Conservation (phyloP, 1,140 invertebrate genomes). For the Lanistes nyassanus region DNA sequence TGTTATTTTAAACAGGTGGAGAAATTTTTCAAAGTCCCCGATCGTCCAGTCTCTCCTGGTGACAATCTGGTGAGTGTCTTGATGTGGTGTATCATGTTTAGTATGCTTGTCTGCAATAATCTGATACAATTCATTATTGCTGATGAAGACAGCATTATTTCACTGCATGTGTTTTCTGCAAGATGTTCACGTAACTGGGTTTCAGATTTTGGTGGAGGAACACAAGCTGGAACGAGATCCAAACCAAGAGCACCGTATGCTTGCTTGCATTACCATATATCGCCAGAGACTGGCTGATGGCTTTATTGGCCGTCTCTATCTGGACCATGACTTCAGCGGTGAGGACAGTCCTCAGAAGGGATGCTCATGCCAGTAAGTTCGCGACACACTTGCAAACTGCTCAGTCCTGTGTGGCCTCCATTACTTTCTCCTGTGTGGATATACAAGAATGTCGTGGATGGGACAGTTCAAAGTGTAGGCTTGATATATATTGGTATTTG, state of each 20-base stretch:
- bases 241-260: slow-evolving; percentile 76
- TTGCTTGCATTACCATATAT: slow-evolving; percentile 86
- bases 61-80: slow-evolving; percentile 17
- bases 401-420: no score
- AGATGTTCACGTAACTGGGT: not conserved
- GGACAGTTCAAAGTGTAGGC: no score
- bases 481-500: no score
- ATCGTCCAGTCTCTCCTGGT: slow-evolving; percentile 15
- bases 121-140: not conserved
- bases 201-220: slow-evolving; percentile 82
- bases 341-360: slow-evolving; percentile 78
- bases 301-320: slow-evolving; percentile 88
- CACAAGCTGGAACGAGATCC: slow-evolving; percentile 86
- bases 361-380: slow-evolving; percentile 78
- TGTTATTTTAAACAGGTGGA: slow-evolving; percentile 34
- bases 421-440: no score
- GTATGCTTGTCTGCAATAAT: not conserved
- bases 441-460: no score
- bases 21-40: slow-evolving; percentile 21
- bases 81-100: not conserved
- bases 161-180: not conserved
- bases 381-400: no score
- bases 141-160: not conserved
- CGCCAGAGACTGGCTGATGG: slow-evolving; percentile 87
- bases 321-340: slow-evolving; percentile 85